Base-by-base conservation (phyloP, 92 coral and sea anemone species). In the Hydrozoanthus gracilis region DNA sequence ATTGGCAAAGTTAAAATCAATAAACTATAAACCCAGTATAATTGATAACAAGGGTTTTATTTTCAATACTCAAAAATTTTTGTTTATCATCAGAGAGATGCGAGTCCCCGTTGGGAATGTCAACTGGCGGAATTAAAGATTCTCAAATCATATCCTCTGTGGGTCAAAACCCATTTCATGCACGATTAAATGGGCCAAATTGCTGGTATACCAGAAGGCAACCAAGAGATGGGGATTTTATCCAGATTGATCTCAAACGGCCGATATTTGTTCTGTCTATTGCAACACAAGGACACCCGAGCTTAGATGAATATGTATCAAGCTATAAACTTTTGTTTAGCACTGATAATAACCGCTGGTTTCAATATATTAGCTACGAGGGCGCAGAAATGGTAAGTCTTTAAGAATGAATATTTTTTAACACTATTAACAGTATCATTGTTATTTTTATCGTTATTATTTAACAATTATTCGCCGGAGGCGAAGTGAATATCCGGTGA, bases 51-150 rank as follows among this genome's bases (percentile, higher is more conserved):
- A 27, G 39, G 39, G 39, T 27, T 27, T 4, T 64, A 12, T 64
- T 6, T 17, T 67, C 45, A 27, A 27, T 27, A 27, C 39, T 27
- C 39, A 27, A 27, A 27, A 27, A 27, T 16, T 50, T 74, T 49
- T 47, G 60, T 74, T 50, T 74, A 2, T 27, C 6, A 73, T 48
- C 60, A 74, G 79, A 17, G 15, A 74, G 15, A 5, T 74, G 79
- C 8, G 39, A 6, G 8, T 4, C 61, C 16, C 79, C 79, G 11
- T 60, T 74, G 45, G 79, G 79, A 6, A 6, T 74, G 44, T 74
- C 79, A n/a, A 74, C 79, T 4, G 79, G 61, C 47, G 79, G 60
- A 49, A 74, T 74, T n/a, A 47, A 74, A 16, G 79, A 74, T 51
- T 74, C 79, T 4, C 79, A 74, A 16, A 20, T 74, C 58, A 74